Percentiles rank a stretch among this genome's conserved stretches.
phyloP scores from a whole-genome alignment of 2,113 vertebrate genomes.

The Eudyptes chrysolophus region DNA sequence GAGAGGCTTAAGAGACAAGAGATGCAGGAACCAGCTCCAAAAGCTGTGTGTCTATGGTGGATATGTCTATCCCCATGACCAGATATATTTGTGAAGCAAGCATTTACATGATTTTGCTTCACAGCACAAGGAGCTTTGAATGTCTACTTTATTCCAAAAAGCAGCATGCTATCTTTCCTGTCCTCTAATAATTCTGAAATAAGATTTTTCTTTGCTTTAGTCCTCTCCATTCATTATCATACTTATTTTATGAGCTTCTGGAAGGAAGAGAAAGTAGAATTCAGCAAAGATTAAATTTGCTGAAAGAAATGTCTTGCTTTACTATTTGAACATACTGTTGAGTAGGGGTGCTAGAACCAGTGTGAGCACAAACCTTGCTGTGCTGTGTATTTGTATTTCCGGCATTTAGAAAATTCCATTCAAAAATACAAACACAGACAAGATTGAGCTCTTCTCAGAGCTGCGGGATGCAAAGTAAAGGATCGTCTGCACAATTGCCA shows the following conservation, averaged over 20 bases:
- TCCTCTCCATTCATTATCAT: neutral
- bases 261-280: neutral
- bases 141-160: neutral
- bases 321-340: neutral
- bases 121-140: neutral
- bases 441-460: neutral
- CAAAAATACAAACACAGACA: neutral
- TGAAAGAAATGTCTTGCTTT: neutral
- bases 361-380: neutral
- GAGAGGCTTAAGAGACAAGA: neutral
- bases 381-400: neutral
- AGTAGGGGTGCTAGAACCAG: neutral
- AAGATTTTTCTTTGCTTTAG: neutral
- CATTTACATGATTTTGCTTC: neutral
- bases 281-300: neutral
- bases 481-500: neutral
- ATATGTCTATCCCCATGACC: neutral
- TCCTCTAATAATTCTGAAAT: neutral
- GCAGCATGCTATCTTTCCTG: neutral
- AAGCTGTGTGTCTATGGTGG: rapidly evolving
- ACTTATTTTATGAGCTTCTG: neutral
- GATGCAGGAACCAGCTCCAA: neutral
- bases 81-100: neutral
- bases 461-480: neutral
- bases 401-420: neutral